Evolutionary conservation across 2,888 invertebrate genomes (phyloP), one percentile per base, ranked within the genome.

Genomic region (Zootermopsis nevadensis): DNA sequence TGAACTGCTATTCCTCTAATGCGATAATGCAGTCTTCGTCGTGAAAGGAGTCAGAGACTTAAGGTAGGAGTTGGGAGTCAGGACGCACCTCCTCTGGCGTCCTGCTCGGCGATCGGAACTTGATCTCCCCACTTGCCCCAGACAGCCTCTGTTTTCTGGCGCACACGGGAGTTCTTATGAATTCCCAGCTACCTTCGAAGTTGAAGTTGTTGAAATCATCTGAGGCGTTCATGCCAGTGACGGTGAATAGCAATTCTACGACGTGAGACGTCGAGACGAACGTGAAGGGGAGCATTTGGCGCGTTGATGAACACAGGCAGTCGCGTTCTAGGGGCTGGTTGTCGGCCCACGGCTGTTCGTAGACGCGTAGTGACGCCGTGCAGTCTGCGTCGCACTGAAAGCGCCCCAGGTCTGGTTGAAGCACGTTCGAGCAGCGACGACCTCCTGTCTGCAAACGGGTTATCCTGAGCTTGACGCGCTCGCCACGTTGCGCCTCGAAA

Each of bases 191-290:
- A 10, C 95, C 97, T 89, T 97, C 96, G 89, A 97, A 96, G 88
- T 94, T 95, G 86, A 97, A 92, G 77, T 94, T 94, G 84, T 95
- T 93, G 88, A 96, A 96, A 91, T 98, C 96, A 87, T 97, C 96
- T 30, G 95, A 91, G 1, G 96, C 93, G 85, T 95, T 93, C 98
- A 98, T 97, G 86, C 94, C 94, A 83, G 93, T 92, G 38, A 82
- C 95, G 86, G 94, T 94, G 87, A 97, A 97, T 87, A 94, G 94
- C 60, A 97, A 91, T 88, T 97, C 96, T 24, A 96, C 93, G 55
- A 95, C 93, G 86, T 94, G 93, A 81, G 95, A 93, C 24, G 94
- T 93, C 19, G 96, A 96, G 60, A 94, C 93, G 88, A 95, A 95
- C 86, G 94, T 95, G 88, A 95, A 95, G 24, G 94, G 94, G 84